Base-by-base conservation (phyloP, 2,888 invertebrate species). In the Monochamus alternatus region DNA sequence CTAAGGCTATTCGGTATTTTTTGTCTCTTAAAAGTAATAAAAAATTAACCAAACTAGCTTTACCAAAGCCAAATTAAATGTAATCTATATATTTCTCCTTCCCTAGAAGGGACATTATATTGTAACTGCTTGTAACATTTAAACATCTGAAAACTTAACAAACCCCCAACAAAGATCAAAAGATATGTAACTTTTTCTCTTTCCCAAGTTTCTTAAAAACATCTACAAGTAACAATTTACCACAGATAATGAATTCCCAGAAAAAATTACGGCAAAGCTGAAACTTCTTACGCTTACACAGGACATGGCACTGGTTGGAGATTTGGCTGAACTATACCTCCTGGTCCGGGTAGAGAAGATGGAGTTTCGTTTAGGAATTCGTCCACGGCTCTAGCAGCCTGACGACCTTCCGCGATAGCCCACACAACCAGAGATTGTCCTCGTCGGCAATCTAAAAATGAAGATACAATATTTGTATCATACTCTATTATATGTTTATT, bases 401-500 rank as follows among this genome's bases (percentile, higher is more conserved):
- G 98, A n/a, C 99, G 92, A 2, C 99, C 99, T 89, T 99, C 99
- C 0, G 96, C 92, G 80, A 99, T 99, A 30, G 99, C 99, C 97
- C 98, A 99, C 8, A 99, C 99, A 4, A 99, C 98, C 74, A 99
- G 91, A 0, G 98, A 98, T 88, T 99, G 99, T n/a, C 99, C 99
- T 83, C 99, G 94, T 51, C 98, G 95, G 88, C 99, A 99, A 91
- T 99, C 99, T 97, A 87, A 79, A 88, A 85, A 70, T 3, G 31
- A 62, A 62, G 32, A 9, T 5, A 14, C 14, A 7, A 58, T 22
- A 14, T 22, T 22, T 22, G 22, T 22, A 22, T 22, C 22, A 22
- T 22, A 22, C 22, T 22, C 22, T 22, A 22, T 22, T 22, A 22
- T 22, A 22, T 22, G 1, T 22, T 22, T 22, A 22, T 22, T 22